These are phyloP conservation scores for Cichladusa arquata DNA, from an alignment of 2,113 vertebrate species.

Conservation along the genomic window DNA sequence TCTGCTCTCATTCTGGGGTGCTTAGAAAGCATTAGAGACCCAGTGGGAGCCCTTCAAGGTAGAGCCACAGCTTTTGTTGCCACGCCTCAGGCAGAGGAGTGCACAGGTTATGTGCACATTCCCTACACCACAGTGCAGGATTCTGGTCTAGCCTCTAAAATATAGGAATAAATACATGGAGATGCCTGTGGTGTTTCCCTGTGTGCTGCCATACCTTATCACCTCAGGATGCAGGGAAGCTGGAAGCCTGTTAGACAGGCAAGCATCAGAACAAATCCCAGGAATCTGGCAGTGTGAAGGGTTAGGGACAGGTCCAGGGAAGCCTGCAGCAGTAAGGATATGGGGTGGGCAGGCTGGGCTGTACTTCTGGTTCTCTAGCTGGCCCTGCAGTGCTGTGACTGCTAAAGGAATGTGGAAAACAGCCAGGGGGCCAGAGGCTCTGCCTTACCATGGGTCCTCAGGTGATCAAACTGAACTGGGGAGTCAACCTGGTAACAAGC, in stretches of 20 bases:
- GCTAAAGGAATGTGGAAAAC: constrained; percentile 8
- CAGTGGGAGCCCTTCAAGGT: neutral
- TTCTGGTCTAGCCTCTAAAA: neutral
- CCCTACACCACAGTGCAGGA: accelerated
- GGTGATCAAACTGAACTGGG: neutral
- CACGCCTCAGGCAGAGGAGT: accelerated
- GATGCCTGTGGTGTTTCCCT: neutral
- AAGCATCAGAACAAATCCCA: neutral
- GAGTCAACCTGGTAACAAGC: neutral
- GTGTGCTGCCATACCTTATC: neutral
- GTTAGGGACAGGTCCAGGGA: neutral
- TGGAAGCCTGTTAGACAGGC: neutral
- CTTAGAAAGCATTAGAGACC: neutral
- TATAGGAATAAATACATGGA: neutral
- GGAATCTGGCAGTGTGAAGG: neutral
- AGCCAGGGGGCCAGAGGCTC: neutral
- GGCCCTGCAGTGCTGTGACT: neutral
- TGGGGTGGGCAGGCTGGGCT: neutral
- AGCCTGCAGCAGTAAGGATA: neutral
- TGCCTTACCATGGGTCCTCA: neutral
- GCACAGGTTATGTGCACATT: accelerated
- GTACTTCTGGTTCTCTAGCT: neutral
- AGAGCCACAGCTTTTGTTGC: neutral
- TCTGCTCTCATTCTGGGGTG: neutral
- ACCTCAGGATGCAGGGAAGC: neutral